Evolutionary conservation across 1,140 invertebrate genomes (phyloP).

Genomic region (Anastrepha obliqua): DNA sequence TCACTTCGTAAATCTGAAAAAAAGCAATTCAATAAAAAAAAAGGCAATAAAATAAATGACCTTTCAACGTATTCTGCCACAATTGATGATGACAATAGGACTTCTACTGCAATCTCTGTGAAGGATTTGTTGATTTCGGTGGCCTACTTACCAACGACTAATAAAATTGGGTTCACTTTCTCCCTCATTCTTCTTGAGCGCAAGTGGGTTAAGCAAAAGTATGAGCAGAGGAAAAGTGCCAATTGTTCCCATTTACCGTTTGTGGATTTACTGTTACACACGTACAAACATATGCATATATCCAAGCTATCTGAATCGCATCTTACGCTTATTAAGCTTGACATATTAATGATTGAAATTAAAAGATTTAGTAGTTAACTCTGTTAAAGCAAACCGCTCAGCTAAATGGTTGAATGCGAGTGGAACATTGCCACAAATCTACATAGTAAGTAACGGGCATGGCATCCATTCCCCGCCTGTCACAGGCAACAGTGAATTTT

Average conservation of each 20-base stretch:
- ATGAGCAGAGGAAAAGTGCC: neutral
- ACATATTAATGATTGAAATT: neutral
- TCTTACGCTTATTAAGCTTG: constrained; percentile 44
- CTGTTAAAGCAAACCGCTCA: neutral
- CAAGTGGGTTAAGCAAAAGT: constrained; percentile 4
- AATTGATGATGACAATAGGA: too few species aligned
- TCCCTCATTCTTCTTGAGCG: neutral
- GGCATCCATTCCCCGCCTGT: constrained; percentile 16
- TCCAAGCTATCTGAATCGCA: neutral
- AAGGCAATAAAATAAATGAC: too few species aligned
- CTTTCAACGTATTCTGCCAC: too few species aligned
- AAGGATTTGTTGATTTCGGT: too few species aligned
- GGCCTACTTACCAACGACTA: too few species aligned
- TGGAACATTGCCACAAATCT: neutral
- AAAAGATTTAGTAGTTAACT: constrained; percentile 14
- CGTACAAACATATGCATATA: neutral
- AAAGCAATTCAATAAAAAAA: too few species aligned
- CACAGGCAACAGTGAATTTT: constrained; percentile 41
- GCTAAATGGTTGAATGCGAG: neutral
- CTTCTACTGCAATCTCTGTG: too few species aligned
- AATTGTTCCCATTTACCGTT: constrained; percentile 7
- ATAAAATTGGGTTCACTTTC: neutral
- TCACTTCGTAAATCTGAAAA: too few species aligned
- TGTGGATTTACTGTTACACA: neutral
- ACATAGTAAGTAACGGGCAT: neutral